Evolutionary conservation across 2,113 vertebrate genomes (phyloP), one percentile per base, ranked within the genome.

Genomic region (Morone chrysops): DNA sequence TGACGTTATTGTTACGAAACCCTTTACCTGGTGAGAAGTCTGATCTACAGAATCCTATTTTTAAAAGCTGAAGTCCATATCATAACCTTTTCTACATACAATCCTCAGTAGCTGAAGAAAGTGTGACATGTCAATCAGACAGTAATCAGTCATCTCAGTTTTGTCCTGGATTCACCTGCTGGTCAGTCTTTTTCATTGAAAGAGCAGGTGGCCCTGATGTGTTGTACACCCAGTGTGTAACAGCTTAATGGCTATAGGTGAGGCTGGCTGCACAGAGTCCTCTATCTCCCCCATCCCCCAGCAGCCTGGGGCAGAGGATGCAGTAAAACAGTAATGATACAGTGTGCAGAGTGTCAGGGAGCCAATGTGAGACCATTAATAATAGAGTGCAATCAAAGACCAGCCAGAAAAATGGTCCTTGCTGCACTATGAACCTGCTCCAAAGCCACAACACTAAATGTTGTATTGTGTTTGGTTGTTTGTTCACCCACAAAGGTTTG

Each of bases 261-360:
- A 89, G 72, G 45, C 67, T 68, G 84, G 59, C 82, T 86, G 78
- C 68, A 69, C 71, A 6, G 38, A 65, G 88, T 90, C 81, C 70
- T 76, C 72, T 4, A 62, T 76, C 53, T 75, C 36, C 78, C 90
- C 90, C 91, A 90, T 89, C 90, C 92, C 93, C 93, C 90, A 88
- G 43, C 84, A 56, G 80, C 85, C 75, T 16, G 57, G 31, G 69
- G 76, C 66, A 71, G 79, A 84, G 90, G 89, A 91, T 82, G 90
- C 85, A 82, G 68, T 89, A 75, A 90, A 91, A 82, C 62, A 87
- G 83, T 87, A 86, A 90, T 81, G 90, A 90, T 86, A 85, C 79
- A 87, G 85, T 78, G 88, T 70, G 84, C 71, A 25, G 80, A 31
- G 63, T 85, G 89, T 91, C 84, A 82, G 59, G 62, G 82, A 86